These are phyloP conservation scores for Lytechinus pictus DNA, from an alignment of 35 echinoderm and acorn worm genomes.

Conservation along the genomic window DNA sequence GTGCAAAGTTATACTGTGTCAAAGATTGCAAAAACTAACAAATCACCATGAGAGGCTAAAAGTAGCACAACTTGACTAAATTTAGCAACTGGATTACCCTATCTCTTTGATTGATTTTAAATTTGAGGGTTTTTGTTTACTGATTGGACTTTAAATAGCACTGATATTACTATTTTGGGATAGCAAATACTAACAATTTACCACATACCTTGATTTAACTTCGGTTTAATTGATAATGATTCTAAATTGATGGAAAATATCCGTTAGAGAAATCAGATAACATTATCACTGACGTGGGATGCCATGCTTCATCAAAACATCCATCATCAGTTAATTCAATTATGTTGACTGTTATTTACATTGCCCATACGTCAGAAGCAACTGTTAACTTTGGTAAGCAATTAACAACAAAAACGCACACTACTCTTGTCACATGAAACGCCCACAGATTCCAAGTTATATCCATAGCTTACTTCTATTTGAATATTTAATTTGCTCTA, in stretches of 20 bases:
- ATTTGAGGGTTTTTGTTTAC: background rate
- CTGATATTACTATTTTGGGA: background rate
- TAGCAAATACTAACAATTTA: background rate
- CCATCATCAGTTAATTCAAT: background rate
- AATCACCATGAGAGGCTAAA: background rate
- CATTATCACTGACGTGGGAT: background rate
- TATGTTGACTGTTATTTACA: background rate
- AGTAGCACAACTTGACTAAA: background rate
- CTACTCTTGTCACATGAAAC: background rate
- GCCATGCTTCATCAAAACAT: background rate
- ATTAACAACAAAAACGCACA: background rate
- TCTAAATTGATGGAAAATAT: background rate
- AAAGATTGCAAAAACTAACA: background rate
- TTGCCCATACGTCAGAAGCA: background rate
- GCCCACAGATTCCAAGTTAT: background rate
- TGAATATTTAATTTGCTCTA: background rate
- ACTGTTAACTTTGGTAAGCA: background rate
- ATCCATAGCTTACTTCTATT: background rate
- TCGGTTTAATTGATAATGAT: background rate
- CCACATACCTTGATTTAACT: background rate
- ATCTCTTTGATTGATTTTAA: background rate
- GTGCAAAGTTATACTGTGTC: background rate
- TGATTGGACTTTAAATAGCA: background rate
- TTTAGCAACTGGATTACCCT: background rate
- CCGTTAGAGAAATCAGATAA: background rate